A percentile compares a stretch with the other conserved stretches of the same genome.
These are phyloP conservation scores for Wiebesia pumilae DNA, from an alignment of 1,140 invertebrate species.

Conservation along the genomic window DNA sequence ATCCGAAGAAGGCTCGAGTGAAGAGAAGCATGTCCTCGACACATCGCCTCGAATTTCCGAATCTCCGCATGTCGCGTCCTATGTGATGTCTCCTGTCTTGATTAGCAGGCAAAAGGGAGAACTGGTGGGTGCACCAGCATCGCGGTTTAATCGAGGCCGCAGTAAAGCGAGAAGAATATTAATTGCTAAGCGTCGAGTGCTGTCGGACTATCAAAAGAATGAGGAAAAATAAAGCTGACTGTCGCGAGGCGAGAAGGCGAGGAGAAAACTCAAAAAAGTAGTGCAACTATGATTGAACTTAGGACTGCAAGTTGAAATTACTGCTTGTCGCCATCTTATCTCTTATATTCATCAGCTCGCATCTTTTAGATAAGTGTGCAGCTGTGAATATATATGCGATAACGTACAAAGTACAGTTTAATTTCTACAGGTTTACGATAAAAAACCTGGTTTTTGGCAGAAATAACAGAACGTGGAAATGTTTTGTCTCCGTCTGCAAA, in stretches of 20 bases:
- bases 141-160: slow-evolving; percentile 63
- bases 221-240: not conserved
- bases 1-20: too few species aligned
- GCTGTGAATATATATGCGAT: not conserved
- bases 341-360: not conserved
- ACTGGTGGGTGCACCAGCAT: slow-evolving; percentile 58
- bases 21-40: not conserved
- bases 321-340: not conserved
- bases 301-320: not conserved
- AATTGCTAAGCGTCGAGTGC: slow-evolving; percentile 63
- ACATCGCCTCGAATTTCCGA: slow-evolving; percentile 42
- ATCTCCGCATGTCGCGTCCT: slow-evolving; percentile 21
- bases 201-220: not conserved
- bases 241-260: not conserved
- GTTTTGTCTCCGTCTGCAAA: too few species aligned
- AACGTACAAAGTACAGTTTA: not conserved
- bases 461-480: too few species aligned
- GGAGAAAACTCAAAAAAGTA: not conserved
- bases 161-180: slow-evolving; percentile 64
- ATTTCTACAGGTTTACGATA: too few species aligned
- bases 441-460: too few species aligned
- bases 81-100: slow-evolving; percentile 36
- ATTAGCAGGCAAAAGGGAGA: not conserved
- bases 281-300: not conserved
- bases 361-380: not conserved